Percentiles rank a stretch among this genome's conserved stretches.
phyloP scores from a whole-genome alignment of 2,113 vertebrate genomes.

The Pterocles gutturalis region DNA sequence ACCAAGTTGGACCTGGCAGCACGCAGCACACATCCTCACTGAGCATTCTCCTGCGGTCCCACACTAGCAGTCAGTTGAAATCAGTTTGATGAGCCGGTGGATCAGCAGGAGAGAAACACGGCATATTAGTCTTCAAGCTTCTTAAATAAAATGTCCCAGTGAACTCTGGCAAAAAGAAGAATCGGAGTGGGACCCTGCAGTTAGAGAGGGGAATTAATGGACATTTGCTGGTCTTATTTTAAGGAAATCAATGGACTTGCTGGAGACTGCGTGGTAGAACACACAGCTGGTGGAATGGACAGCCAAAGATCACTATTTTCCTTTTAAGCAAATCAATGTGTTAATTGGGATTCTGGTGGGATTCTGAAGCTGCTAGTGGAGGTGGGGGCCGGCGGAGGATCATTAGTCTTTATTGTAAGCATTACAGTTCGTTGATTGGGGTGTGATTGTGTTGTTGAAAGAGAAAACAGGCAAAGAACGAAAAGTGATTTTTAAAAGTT shows the following conservation, averaged over 20 bases:
- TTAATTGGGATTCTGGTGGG: slow-evolving; percentile 68
- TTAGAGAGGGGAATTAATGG: slow-evolving; percentile 19
- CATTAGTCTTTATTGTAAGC: slow-evolving; percentile 57
- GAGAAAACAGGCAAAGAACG: slow-evolving; percentile 9
- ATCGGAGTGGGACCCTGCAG: slow-evolving; percentile 11
- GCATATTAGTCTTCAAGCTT: neutral
- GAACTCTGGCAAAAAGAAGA: neutral
- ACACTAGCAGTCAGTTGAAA: slow-evolving; percentile 53
- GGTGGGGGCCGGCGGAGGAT: slow-evolving; percentile 18
- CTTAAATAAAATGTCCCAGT: neutral
- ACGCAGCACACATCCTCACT: neutral
- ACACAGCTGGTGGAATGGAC: slow-evolving; percentile 58
- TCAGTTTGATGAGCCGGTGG: slow-evolving; percentile 56
- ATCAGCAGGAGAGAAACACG: slow-evolving; percentile 39
- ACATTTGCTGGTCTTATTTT: slow-evolving; percentile 17
- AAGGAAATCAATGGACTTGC: slow-evolving; percentile 61
- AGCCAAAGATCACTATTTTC: slow-evolving; percentile 59
- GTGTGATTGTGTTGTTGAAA: slow-evolving; percentile 11
- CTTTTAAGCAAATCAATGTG: slow-evolving; percentile 70
- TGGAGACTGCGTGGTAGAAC: slow-evolving; percentile 45
- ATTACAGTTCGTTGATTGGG: slow-evolving; percentile 49
- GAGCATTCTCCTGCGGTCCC: slow-evolving; percentile 26
- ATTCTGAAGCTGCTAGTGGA: slow-evolving; percentile 64
- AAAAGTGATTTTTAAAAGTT: slow-evolving; percentile 46
- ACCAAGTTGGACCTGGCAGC: slow-evolving; percentile 3